Percentiles rank a stretch among this genome's conserved stretches.
Evolutionary conservation across 2,888 invertebrate genomes (phyloP).

Genomic region (Synanthedon formicaeformis): DNA sequence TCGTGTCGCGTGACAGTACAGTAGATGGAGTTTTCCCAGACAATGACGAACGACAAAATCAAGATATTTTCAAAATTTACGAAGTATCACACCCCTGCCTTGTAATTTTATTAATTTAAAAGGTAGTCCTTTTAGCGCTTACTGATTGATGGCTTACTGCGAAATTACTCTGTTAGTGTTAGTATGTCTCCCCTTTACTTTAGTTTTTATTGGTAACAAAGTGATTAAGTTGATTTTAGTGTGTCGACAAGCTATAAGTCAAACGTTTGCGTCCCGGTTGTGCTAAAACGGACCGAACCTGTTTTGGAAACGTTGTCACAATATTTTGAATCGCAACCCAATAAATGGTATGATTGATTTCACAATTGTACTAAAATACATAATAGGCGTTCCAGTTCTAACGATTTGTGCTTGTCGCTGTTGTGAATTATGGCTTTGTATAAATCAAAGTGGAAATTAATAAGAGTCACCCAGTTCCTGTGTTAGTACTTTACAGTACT

Average conservation of each 20-base stretch:
- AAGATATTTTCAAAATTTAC: not conserved
- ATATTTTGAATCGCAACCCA: slow-evolving; percentile 5
- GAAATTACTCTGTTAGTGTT: no score
- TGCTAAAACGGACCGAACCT: not conserved
- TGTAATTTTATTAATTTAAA: no score
- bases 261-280: not conserved
- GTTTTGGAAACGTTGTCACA: slow-evolving; percentile 2
- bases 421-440: slow-evolving; percentile 24
- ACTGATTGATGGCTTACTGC: no score
- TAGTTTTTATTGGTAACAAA: no score
- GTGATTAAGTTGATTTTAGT: no score
- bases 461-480: slow-evolving; percentile 13
- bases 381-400: slow-evolving; percentile 15
- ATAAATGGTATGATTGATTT: slow-evolving; percentile 20
- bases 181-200: no score
- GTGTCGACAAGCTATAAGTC: not conserved
- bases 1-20: no score
- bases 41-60: not conserved
- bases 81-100: no score
- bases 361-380: slow-evolving; percentile 13
- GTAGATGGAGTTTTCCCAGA: no score
- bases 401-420: slow-evolving; percentile 16
- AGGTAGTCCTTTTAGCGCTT: no score
- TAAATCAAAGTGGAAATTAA: slow-evolving; percentile 23
- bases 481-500: not conserved